Evolutionary conservation across 2,888 invertebrate genomes (phyloP), one percentile per base, ranked within the genome.

Genomic region (Neoitamus cyanurus): DNA sequence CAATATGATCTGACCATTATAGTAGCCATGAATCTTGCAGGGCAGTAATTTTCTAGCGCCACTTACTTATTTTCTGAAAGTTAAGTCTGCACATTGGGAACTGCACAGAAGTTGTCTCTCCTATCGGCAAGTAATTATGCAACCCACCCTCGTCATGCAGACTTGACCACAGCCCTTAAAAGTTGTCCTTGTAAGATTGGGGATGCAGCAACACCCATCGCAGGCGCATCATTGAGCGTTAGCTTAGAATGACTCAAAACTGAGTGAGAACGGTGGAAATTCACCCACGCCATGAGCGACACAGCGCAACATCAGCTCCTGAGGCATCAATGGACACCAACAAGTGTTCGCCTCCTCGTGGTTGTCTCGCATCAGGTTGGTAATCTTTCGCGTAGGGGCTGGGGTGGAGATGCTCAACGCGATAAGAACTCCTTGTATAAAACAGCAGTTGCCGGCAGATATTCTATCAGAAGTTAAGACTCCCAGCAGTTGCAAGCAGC

Each of bases 1-100:
- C 78, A 78, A 78, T 78, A 78, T 58, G 78, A 78, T 78, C 78
- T 31, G 78, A 48, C 78, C 58, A 78, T 78, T 78, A 78, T 78
- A 48, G 28, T 28, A 31, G 78, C 30, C 78, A 48, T 78, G 78
- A 78, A 78, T 78, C 78, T 78, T 48, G 2, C 30, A 78, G 31
- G 75, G 15, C 48, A 31, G 48, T 78, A 78, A 78, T 78, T 78
- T 78, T 31, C 78, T 78, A 78, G 78, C 78, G 78, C 48, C 78
- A 78, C 25, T 73, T 36, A 78, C 30, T 31, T 78, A 48, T 58
- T 48, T 78, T 58, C 78, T 48, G 30, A 9, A 48, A 78, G 31
- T 31, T 48, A 58, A 30, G 78, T 42, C 42, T 37, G 42, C 37
- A 25, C 42, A 46, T 73, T 34, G 42, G 5, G 4, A 37, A 75